Conservation (phyloP, 2,888 invertebrate species). For the Cenopis cana region DNA sequence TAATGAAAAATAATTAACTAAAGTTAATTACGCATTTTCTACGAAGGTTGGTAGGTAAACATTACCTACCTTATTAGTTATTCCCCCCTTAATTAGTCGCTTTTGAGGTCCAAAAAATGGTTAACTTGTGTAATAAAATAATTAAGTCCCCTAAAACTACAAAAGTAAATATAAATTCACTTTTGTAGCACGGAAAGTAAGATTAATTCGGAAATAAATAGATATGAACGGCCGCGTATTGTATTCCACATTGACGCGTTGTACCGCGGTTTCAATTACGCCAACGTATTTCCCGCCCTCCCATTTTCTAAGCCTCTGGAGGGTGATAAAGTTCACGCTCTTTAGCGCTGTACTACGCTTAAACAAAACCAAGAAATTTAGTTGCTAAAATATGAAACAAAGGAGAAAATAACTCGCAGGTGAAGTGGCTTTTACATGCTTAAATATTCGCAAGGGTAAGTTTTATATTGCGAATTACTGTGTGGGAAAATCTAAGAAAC, state of each 20-base stretch:
- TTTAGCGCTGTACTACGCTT: slow-evolving; percentile 41
- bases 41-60: too few species aligned
- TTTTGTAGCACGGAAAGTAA: not conserved
- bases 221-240: slow-evolving; percentile 18
- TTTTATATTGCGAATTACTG: slow-evolving; percentile 4
- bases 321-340: slow-evolving; percentile 44
- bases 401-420: slow-evolving; percentile 33
- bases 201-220: slow-evolving; percentile 22
- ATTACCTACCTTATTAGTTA: too few species aligned
- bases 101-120: too few species aligned
- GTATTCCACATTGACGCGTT: slow-evolving; percentile 37
- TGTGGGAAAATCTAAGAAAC: not conserved
- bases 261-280: slow-evolving; percentile 44
- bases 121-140: too few species aligned
- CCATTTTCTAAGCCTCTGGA: slow-evolving; percentile 44
- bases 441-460: slow-evolving; percentile 15
- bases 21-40: not conserved
- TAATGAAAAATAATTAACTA: slow-evolving; percentile 14
- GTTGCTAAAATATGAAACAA: slow-evolving; percentile 43
- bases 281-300: slow-evolving; percentile 39
- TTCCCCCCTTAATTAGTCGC: too few species aligned
- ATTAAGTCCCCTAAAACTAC: too few species aligned
- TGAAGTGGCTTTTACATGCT: slow-evolving; percentile 25
- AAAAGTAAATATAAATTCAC: slow-evolving; percentile 5
- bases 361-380: slow-evolving; percentile 44